Evolutionary conservation across 2,797 vertebrate species (phyloP).

Genomic region (Lithobates pipiens): DNA sequence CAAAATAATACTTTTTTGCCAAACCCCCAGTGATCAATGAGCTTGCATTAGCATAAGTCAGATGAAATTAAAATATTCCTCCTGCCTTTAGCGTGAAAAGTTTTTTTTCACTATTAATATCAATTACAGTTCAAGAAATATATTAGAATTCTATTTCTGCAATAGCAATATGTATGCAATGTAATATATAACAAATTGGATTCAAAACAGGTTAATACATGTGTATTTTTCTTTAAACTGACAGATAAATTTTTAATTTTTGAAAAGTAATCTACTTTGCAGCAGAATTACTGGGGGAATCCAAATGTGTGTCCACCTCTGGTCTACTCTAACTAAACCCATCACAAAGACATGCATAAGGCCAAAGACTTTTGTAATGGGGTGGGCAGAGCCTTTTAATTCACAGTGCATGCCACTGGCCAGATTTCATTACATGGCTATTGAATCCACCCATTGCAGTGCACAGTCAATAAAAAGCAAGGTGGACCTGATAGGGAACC

Average conservation of each 20-base stretch:
- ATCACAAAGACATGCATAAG: no score
- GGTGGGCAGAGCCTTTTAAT: no score
- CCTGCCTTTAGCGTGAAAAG: not conserved
- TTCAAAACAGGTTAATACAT: not conserved
- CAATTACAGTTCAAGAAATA: constrained; percentile 7
- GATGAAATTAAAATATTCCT: constrained; percentile 15
- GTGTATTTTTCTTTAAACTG: not conserved
- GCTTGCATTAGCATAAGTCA: constrained; percentile 35
- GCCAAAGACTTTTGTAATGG: no score
- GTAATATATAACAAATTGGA: constrained; percentile 16
- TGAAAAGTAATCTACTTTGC: no score
- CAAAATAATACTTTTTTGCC: constrained; percentile 36
- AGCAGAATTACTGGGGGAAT: no score
- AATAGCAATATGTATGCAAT: constrained; percentile 9
- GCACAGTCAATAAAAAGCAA: no score
- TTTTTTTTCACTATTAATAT: not conserved
- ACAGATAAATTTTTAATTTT: not conserved
- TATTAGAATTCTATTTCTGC: not conserved
- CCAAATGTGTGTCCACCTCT: no score
- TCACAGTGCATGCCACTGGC: no score
- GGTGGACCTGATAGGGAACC: no score
- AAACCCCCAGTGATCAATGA: constrained; percentile 28
- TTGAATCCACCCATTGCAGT: no score
- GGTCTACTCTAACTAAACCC: no score
- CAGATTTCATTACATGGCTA: no score